A percentile compares a stretch with the other conserved stretches of the same genome.
phyloP scores from a whole-genome alignment of 2,888 invertebrate genomes.

The Selenia dentaria region DNA sequence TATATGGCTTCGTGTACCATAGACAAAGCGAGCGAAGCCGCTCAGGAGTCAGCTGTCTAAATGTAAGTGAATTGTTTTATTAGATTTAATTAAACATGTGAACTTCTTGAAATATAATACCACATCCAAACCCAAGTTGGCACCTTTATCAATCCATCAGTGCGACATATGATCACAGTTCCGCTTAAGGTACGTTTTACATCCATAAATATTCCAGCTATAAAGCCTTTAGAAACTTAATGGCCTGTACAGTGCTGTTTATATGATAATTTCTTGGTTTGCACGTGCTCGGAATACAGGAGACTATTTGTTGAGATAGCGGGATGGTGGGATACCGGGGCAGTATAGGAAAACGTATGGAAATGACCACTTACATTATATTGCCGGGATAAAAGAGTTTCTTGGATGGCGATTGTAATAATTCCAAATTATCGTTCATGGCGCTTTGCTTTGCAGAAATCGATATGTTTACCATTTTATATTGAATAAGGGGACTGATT shows the following conservation, averaged over 20 bases:
- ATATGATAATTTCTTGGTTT: slow-evolving; percentile 65
- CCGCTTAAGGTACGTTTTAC: slow-evolving; percentile 70
- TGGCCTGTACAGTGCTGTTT: slow-evolving; percentile 64
- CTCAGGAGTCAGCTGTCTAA: too few relatives aligned
- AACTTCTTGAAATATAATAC: slow-evolving; percentile 24
- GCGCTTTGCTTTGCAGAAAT: slow-evolving; percentile 1
- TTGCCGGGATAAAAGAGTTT: slow-evolving; percentile 22
- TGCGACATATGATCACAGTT: slow-evolving; percentile 57
- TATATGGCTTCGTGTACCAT: too few relatives aligned
- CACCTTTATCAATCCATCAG: slow-evolving; percentile 19
- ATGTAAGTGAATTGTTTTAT: too few relatives aligned
- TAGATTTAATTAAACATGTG: too few relatives aligned
- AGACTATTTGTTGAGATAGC: slow-evolving; percentile 15
- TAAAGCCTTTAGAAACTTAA: slow-evolving; percentile 70
- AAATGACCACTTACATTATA: slow-evolving; percentile 27
- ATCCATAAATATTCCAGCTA: slow-evolving; percentile 71
- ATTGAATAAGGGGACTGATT: too few relatives aligned
- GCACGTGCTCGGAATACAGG: slow-evolving; percentile 44
- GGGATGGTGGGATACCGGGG: slow-evolving; percentile 16
- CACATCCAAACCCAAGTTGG: slow-evolving; percentile 35
- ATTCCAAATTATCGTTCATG: slow-evolving; percentile 9
- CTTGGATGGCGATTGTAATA: slow-evolving; percentile 16
- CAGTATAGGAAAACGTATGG: slow-evolving; percentile 22
- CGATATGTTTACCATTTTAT: slow-evolving; percentile 3
- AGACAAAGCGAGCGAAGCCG: too few relatives aligned